Evolutionary conservation across 2,113 vertebrate genomes (phyloP).

Genomic region (Platysteira castanea): DNA sequence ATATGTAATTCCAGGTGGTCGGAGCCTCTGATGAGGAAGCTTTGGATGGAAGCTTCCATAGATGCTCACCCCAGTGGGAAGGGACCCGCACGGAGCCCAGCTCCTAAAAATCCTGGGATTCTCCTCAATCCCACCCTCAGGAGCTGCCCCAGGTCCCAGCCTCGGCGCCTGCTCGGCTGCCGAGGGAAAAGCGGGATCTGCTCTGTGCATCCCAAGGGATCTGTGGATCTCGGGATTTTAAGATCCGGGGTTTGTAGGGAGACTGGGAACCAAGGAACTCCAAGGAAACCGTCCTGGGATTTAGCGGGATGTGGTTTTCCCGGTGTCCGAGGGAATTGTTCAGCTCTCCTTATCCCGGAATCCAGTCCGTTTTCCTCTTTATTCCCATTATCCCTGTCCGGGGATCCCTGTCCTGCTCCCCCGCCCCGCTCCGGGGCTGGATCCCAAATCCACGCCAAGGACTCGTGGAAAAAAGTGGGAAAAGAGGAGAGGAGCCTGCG

Average conservation of each 20-base stretch:
- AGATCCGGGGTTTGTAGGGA: background rate
- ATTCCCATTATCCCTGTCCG: background rate
- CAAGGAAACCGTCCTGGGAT: background rate
- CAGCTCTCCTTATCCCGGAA: background rate
- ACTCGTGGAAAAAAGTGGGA: background rate
- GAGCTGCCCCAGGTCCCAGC: background rate
- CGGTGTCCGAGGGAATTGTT: rapidly evolving
- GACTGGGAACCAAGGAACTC: background rate
- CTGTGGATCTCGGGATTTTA: background rate
- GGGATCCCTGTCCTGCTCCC: background rate
- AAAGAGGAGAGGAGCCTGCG: background rate
- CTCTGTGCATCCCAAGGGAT: rapidly evolving
- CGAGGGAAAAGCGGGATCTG: rapidly evolving
- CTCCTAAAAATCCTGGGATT: background rate
- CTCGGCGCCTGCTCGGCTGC: rapidly evolving
- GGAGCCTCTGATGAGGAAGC: background rate
- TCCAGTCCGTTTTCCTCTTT: background rate
- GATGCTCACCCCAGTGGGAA: too few relatives aligned
- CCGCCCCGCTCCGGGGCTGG: rapidly evolving
- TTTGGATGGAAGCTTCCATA: too few relatives aligned
- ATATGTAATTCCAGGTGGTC: background rate
- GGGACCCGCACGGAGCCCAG: background rate
- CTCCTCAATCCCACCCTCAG: background rate
- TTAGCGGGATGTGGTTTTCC: background rate
- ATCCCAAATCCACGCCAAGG: background rate